Evolutionary conservation across 2,888 invertebrate genomes (phyloP).

Genomic region (Tanytarsus gracilentus): DNA sequence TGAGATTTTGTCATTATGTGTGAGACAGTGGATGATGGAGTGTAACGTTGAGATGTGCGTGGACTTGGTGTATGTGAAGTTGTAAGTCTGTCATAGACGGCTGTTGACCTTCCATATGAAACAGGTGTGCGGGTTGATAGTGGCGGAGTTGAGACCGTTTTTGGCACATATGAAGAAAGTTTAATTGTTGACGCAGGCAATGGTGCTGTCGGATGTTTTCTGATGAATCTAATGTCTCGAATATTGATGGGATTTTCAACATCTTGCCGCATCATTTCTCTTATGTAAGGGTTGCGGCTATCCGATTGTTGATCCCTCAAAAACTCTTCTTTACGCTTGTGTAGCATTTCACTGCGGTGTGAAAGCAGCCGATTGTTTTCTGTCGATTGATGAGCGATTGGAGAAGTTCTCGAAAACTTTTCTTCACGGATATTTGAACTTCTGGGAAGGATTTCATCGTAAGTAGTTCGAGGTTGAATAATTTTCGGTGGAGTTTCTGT

Average conservation of each 20-base stretch:
- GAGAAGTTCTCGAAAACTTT: too few species aligned
- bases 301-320: slow-evolving; percentile 41
- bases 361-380: slow-evolving; percentile 31
- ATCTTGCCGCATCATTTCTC: slow-evolving; percentile 36
- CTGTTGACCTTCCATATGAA: neutral
- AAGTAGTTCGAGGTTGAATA: neutral
- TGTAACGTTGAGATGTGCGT: too few species aligned
- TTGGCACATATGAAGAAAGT: neutral
- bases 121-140: neutral
- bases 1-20: neutral
- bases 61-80: slow-evolving; percentile 8
- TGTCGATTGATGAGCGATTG: neutral
- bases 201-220: slow-evolving; percentile 5
- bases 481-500: too few species aligned
- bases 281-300: slow-evolving; percentile 41
- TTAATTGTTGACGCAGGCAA: neutral
- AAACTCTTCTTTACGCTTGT: slow-evolving; percentile 41
- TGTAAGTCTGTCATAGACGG: neutral
- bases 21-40: slow-evolving; percentile 1
- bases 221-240: slow-evolving; percentile 18
- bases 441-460: neutral
- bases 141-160: neutral
- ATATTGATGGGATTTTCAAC: slow-evolving; percentile 28
- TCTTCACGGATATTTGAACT: neutral
- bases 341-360: slow-evolving; percentile 40